These are phyloP conservation scores for Calliphora vomitoria DNA, from an alignment of 2,888 invertebrate genomes.

Conservation along the genomic window DNA sequence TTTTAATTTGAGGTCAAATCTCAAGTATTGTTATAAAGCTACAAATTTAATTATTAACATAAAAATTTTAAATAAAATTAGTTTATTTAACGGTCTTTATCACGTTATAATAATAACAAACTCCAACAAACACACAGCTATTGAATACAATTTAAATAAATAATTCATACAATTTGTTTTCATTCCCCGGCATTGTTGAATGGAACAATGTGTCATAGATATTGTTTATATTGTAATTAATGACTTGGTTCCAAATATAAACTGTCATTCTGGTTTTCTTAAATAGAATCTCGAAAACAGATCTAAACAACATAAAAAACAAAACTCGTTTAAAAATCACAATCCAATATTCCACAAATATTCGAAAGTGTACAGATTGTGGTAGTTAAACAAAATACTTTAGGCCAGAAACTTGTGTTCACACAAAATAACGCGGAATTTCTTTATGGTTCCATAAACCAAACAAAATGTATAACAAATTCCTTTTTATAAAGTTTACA, in stretches of 20 bases:
- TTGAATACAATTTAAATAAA: slow-evolving; percentile 28
- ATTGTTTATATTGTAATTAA: slow-evolving; percentile 41
- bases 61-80: slow-evolving; percentile 22
- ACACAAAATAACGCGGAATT: slow-evolving; percentile 14
- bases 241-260: not conserved
- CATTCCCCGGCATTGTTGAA: slow-evolving; percentile 13
- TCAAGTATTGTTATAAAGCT: slow-evolving; percentile 20
- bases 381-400: slow-evolving; percentile 46
- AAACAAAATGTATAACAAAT: slow-evolving; percentile 62
- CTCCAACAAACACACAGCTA: not conserved
- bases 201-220: slow-evolving; percentile 13
- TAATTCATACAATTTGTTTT: slow-evolving; percentile 33
- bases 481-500: slow-evolving; percentile 30
- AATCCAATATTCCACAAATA: slow-evolving; percentile 18
- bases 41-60: not conserved
- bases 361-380: slow-evolving; percentile 7
- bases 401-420: slow-evolving; percentile 29
- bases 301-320: not conserved
- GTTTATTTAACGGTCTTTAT: slow-evolving; percentile 40
- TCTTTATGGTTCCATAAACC: slow-evolving; percentile 53
- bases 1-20: slow-evolving; percentile 39
- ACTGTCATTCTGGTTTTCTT: slow-evolving; percentile 4
- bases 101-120: not conserved
- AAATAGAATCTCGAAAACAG: not conserved
- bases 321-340: slow-evolving; percentile 21